Evolutionary conservation across 2,888 invertebrate genomes (phyloP).

Genomic region (Chironomus riparius): DNA sequence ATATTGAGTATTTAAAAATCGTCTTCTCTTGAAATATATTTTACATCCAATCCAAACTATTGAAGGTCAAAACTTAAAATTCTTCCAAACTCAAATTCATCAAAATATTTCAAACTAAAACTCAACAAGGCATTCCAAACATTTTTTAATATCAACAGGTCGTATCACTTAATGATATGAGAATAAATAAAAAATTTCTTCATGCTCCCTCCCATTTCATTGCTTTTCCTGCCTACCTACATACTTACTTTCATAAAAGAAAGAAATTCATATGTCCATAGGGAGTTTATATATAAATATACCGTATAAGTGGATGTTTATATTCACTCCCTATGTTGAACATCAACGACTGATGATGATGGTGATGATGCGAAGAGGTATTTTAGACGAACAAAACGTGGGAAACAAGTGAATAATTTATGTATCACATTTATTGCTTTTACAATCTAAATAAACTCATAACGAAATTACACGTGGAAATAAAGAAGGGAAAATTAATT

Average conservation of each 20-base stretch:
- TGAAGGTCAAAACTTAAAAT: too few species aligned
- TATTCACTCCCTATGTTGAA: conserved; percentile 15
- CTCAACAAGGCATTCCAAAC: not conserved
- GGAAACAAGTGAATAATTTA: conserved; percentile 28
- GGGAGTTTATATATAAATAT: conserved; percentile 10
- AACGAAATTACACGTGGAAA: conserved; percentile 24
- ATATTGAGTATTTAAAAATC: too few species aligned
- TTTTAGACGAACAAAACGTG: conserved; percentile 6
- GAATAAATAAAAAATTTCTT: not conserved
- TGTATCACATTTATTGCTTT: conserved; percentile 16
- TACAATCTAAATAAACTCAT: not conserved
- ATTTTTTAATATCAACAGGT: not conserved
- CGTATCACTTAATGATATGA: not conserved
- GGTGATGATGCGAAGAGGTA: not conserved
- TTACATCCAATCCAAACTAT: not conserved
- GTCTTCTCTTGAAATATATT: not conserved
- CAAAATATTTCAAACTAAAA: not conserved
- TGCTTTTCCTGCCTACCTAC: too few species aligned
- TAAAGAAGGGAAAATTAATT: conserved; percentile 10
- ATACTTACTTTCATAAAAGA: not conserved
- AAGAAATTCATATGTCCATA: conserved; percentile 27
- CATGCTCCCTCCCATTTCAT: too few species aligned
- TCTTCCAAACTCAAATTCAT: not conserved
- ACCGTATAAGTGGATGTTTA: conserved; percentile 14
- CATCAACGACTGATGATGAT: not conserved